Conservation (phyloP, 2,113 vertebrate species). For the Heterotilapia buettikoferi region DNA sequence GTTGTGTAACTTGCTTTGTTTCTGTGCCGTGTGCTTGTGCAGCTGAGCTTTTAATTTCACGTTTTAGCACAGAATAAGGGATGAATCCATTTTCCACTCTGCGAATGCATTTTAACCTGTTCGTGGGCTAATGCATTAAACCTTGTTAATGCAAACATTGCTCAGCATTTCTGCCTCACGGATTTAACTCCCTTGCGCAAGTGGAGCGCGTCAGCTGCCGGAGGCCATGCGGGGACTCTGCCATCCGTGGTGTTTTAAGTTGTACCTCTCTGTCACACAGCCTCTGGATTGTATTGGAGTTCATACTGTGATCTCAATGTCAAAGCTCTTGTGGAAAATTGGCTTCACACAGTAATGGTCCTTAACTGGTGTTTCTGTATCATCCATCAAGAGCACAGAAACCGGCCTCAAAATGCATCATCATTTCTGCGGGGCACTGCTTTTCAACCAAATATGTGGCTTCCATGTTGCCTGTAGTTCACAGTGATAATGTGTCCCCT, state of each 20-base stretch:
- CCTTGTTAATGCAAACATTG: constrained; percentile 25
- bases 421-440: neutral
- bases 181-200: neutral
- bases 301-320: constrained; percentile 23
- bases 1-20: neutral
- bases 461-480: neutral
- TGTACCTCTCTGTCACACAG: neutral
- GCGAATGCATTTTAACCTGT: neutral
- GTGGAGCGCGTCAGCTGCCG: neutral
- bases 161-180: neutral
- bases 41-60: neutral
- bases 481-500: neutral
- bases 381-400: constrained; percentile 7
- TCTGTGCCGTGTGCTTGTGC: neutral
- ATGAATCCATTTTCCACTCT: neutral
- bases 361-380: constrained; percentile 19
- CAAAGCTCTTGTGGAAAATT: constrained; percentile 39
- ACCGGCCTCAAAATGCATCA: neutral
- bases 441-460: neutral
- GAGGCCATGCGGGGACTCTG: neutral
- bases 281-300: constrained; percentile 6
- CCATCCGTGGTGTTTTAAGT: neutral
- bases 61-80: neutral
- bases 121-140: neutral
- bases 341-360: constrained; percentile 7